phyloP scores from a whole-genome alignment of 1,140 invertebrate genomes.

The Arctopsyche grandis region DNA sequence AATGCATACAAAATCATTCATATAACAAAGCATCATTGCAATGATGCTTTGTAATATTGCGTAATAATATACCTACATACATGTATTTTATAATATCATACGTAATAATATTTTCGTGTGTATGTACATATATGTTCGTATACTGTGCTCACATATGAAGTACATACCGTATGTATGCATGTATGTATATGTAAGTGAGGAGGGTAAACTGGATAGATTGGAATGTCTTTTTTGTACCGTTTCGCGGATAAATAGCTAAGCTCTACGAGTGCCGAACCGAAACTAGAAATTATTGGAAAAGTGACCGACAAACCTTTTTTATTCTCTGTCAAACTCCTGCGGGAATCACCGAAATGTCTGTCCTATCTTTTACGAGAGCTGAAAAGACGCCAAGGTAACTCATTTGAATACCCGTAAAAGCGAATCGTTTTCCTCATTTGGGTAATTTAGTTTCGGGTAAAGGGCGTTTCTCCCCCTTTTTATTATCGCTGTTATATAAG shows the following conservation, averaged over 20 bases:
- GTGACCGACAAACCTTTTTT: constrained; percentile 20
- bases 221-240: background rate
- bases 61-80: too few species aligned
- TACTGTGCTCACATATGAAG: too few species aligned
- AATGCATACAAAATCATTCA: too few species aligned
- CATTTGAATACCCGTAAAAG: background rate
- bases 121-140: too few species aligned
- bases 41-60: too few species aligned
- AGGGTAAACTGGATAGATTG: constrained; percentile 6
- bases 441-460: constrained; percentile 13
- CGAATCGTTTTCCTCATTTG: constrained; percentile 19
- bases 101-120: too few species aligned
- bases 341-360: background rate
- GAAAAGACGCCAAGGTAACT: background rate
- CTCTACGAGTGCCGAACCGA: background rate
- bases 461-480: background rate
- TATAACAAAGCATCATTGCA: too few species aligned
- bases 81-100: too few species aligned
- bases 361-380: background rate
- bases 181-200: background rate
- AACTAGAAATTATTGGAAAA: constrained; percentile 4
- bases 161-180: background rate
- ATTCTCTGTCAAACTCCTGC: background rate
- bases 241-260: constrained; percentile 11
- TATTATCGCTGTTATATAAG: too few species aligned